Evolutionary conservation across 2,888 invertebrate genomes (phyloP), one percentile per base, ranked within the genome.

Genomic region (Chymomyza fuscimana): DNA sequence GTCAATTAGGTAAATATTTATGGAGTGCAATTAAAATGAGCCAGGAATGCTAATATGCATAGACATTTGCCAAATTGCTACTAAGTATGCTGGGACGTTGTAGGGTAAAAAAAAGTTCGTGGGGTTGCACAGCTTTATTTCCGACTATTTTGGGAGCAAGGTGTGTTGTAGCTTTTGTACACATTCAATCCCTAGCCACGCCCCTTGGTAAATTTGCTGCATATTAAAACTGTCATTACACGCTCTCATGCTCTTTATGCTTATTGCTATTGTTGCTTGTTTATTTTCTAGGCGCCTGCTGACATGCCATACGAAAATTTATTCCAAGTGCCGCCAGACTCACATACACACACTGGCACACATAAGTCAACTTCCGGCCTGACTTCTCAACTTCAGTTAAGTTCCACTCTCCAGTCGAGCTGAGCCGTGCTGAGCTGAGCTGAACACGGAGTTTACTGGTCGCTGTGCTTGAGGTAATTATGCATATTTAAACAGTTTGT

Each of bases 401-500:
- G n/a, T 22, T 22, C 2, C 54, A 54, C 16, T 22, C 16, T 22
- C n/a, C n/a, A 73, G 52, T 15, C 65, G 46, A 52, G 60, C 71
- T 70, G 69, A 70, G 52, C 59, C 54, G 63, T 19, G 54, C 60
- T 52, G 63, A 25, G 54, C 60, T 52, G 32, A 32, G 32, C 32
- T 32, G 32, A 7, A 32, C 32, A 32, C 3, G 2, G 25, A 25
- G 25, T 25, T 25, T 25, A 25, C 32, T 32, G 32, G 32, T 0
- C 32, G 32, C 63, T 71, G 74, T 75, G 87, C 80, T 78, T 77
- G 79, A 90, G 89, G 90, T 89, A 89, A 89, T 89, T 89, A 89
- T 90, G 90, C 89, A 89, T 90, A 89, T 89, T 89, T 90, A 89
- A 89, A 84, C 82, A 89, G 89, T 89, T 84, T 88, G 88, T 84